Evolutionary conservation across 2,113 vertebrate genomes (phyloP).

Genomic region (Microcebus murinus): DNA sequence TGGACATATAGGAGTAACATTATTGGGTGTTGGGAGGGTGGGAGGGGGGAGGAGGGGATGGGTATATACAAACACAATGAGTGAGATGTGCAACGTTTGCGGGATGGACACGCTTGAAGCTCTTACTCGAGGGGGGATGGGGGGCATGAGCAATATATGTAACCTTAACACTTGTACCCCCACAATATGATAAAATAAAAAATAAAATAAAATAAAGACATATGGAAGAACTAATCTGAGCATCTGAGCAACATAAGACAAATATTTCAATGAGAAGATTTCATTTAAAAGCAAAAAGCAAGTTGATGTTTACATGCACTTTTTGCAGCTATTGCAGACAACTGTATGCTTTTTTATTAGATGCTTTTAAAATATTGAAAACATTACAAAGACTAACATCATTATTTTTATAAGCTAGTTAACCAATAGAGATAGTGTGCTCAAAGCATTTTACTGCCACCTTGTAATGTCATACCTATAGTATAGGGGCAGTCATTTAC

Average conservation of each 20-base stretch:
- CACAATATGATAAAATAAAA: too few species aligned
- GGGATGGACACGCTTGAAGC: too few species aligned
- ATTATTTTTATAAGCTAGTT: constrained; percentile 2
- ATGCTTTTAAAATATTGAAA: constrained; percentile 39
- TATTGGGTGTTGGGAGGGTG: too few species aligned
- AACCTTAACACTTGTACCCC: too few species aligned
- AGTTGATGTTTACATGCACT: neutral
- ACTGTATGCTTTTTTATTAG: constrained; percentile 13
- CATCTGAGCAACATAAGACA: neutral
- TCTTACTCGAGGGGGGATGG: too few species aligned
- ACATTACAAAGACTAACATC: neutral
- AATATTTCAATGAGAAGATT: neutral
- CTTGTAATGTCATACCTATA: neutral
- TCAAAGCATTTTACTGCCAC: neutral
- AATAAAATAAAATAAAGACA: neutral
- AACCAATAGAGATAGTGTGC: neutral
- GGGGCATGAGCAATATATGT: too few species aligned
- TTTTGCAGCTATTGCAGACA: neutral
- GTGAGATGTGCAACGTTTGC: too few species aligned
- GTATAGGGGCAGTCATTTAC: neutral
- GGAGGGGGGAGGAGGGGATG: too few species aligned
- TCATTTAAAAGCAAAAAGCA: constrained; percentile 44
- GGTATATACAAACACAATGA: too few species aligned
- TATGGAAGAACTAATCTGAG: neutral
- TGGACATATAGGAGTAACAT: too few species aligned